Base-by-base conservation (phyloP, 2,797 vertebrate genomes). In the Sebastes wilsoni region DNA sequence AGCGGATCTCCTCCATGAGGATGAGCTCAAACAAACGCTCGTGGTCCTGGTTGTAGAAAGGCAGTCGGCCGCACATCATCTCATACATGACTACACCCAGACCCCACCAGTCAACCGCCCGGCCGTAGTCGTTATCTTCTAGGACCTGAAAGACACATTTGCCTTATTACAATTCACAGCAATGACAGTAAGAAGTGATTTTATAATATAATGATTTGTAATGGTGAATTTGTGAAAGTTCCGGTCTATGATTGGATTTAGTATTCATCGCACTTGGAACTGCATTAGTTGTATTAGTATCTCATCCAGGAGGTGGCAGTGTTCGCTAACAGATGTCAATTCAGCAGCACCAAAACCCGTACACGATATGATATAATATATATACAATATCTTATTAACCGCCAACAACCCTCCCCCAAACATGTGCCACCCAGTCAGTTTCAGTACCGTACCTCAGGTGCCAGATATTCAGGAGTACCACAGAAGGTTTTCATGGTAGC, bases 401-500 rank as follows among this genome's bases (percentile, higher is more conserved):
- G 34, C 34, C 34, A 36, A 28, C 23, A 32, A 12, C 11, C 34
- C 34, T 0, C 34, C 11, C 34, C 34, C 0, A 0, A 49, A 62
- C 5, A 59, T 30, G 2, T 56, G 32, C 16, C 18, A 49, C 6
- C 25, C n/a, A 46, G 20, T 73, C 28, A 52, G 5, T 74, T 20
- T 36, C 38, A 36, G 25, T 25, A 20, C 11, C 62, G 59, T 86
- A 98, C 97, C 97, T 98, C 97, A 0, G 97, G 97, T 0, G 97
- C 97, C 72, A 98, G 93, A 91, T 98, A 98, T 87, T 98, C 97
- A 0, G 97, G 97, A 2, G 97, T 98, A 14, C 97, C 97, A 5
- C 97, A 98, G 92, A 98, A 98, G 8, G 97, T 98, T 75, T 94
- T 97, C 97, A 97, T 98, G 72, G 97, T 97, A 71, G 97, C 97